Evolutionary conservation across 2,888 invertebrate species (phyloP), one percentile per base, ranked within the genome.

Genomic region (Brachynemurus nebulosus): DNA sequence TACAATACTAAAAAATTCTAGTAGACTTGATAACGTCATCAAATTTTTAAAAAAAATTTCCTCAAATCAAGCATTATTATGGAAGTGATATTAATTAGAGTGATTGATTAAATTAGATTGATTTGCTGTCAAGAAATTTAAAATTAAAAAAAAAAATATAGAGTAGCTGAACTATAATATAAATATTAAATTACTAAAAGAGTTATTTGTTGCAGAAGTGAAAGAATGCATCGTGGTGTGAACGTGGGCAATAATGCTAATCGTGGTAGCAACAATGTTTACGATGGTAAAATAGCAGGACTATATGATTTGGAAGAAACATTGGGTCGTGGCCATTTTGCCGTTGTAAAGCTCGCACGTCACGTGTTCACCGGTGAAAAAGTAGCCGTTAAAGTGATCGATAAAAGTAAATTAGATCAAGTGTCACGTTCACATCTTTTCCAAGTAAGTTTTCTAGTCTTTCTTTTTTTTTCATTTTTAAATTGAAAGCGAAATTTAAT

Each of bases 341-440:
- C 97, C 50, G 93, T 96, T 50, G 97, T 97, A 37, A 98, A 97
- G 71, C 70, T 93, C 51, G 98, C 98, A 19, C 73, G 91, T 51
- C 98, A 98, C 74, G 97, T 97, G 46, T 97, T 98, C 67, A 98
- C 98, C 42, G 96, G 96, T 27, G 95, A 95, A 71, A 92, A 92
- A 68, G 97, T 97, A 45, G 92, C 93, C 45, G 92, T 93, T 44
- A 93, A 93, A 78, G 88, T 98, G 50, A 98, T 98, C 59, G 98
- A 98, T 67, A 98, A 99, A 69, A 90, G 85, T 56, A 96, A 96
- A 69, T 69, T 99, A 57, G 97, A 98, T 67, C 90, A 92, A 56
- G 83, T 92, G 33, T 95, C 96, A 14, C 83, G 86, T 59, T 85
- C 91, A 47, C 96, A 98, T 75, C 78, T 98, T 54, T 91, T 93